A percentile compares a stretch with the other conserved stretches of the same genome.
Conservation (phyloP, 2,888 invertebrate species). For the Dromius quadrimaculatus region DNA sequence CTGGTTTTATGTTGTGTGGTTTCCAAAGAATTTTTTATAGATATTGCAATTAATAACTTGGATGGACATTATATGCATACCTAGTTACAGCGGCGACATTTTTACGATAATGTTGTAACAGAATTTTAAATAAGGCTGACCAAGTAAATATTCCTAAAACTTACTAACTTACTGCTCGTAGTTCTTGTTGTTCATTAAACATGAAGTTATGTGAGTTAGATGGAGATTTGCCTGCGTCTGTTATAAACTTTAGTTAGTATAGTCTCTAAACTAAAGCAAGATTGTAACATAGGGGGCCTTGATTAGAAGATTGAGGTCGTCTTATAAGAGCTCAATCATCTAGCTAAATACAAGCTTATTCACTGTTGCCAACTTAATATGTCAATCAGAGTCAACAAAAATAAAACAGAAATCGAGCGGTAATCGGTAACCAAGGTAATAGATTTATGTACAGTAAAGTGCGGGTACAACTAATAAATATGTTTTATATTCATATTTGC, state of each 20-base stretch:
- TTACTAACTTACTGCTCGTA: too few relatives aligned
- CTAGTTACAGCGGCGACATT: neutral
- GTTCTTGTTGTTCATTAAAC: too few relatives aligned
- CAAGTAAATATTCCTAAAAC: too few relatives aligned
- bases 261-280: slow-evolving; percentile 40
- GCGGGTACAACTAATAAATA: slow-evolving; percentile 32
- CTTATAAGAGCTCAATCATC: slow-evolving; percentile 52
- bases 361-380: slow-evolving; percentile 28
- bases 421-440: slow-evolving; percentile 9
- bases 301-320: slow-evolving; percentile 53
- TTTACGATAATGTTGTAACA: slow-evolving; percentile 19
- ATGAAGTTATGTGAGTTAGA: too few relatives aligned
- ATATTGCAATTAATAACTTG: slow-evolving; percentile 30
- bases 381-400: slow-evolving; percentile 16
- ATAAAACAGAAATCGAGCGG: slow-evolving; percentile 2
- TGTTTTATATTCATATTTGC: slow-evolving; percentile 30
- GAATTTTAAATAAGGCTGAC: too few relatives aligned
- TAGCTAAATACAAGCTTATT: slow-evolving; percentile 48
- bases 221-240: neutral
- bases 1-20: slow-evolving; percentile 5
- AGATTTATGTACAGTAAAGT: slow-evolving; percentile 18
- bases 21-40: slow-evolving; percentile 15
- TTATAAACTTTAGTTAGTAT: slow-evolving; percentile 15
- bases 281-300: slow-evolving; percentile 49
- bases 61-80: too few relatives aligned